phyloP scores from a whole-genome alignment of 2,113 vertebrate genomes.

The Mustelus asterias region DNA sequence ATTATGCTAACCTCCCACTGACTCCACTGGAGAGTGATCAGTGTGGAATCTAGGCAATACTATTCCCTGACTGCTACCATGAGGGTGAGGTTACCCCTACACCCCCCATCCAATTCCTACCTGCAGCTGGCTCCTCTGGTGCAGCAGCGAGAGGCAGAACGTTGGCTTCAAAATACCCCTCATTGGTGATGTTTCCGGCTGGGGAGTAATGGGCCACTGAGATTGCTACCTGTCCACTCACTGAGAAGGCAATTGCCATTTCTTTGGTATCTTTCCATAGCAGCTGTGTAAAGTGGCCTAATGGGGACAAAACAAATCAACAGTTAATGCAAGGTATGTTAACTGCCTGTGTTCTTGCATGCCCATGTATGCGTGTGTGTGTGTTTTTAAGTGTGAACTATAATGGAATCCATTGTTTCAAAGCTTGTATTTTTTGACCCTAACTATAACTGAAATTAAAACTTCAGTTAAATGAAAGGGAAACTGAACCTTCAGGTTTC shows the following conservation, averaged over 20 bases:
- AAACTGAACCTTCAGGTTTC: too few relatives aligned
- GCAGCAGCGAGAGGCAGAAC: not conserved
- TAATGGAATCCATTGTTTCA: too few relatives aligned
- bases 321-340: not conserved
- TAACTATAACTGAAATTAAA: too few relatives aligned
- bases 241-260: constrained; percentile 17
- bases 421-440: too few relatives aligned
- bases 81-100: not conserved
- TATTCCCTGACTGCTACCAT: not conserved
- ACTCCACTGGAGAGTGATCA: not conserved
- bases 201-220: constrained; percentile 5
- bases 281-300: constrained; percentile 27
- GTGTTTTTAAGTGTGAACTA: too few relatives aligned
- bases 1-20: not conserved
- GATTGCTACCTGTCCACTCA: not conserved
- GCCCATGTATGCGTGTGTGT: not conserved
- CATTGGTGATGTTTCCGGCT: constrained; percentile 14
- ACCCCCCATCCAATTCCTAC: not conserved
- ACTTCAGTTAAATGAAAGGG: too few relatives aligned
- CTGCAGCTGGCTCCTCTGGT: not conserved
- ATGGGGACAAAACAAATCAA: not conserved
- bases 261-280: constrained; percentile 20
- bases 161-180: not conserved
- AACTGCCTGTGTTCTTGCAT: not conserved
- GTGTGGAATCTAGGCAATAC: too few relatives aligned